Evolutionary conservation across 2,113 vertebrate species (phyloP), one percentile per base, ranked within the genome.

Genomic region (Octodon degus): DNA sequence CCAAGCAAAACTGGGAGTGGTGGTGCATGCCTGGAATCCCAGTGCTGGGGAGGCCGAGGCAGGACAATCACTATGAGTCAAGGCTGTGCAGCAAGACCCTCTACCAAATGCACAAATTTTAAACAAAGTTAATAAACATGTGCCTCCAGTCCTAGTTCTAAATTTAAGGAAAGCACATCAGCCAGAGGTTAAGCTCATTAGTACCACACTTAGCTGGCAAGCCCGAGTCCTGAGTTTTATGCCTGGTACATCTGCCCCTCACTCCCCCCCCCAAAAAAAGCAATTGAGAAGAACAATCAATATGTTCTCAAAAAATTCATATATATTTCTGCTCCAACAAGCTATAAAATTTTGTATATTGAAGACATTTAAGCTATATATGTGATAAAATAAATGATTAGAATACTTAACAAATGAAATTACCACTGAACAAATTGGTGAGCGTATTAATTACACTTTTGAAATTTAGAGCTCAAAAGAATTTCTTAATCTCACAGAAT

Each of bases 331-430:
- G 27, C 30, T 67, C 83, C 55, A 34, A 3, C 79, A 34, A 60
- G 27, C 4, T 65, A 30, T n/a, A 70, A 50, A 12, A 4, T 25
- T 82, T 91, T 77, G 1, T 34, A 34, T 50, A n/a, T n/a, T 68
- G 1, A 47, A 43, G 6, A 3, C 10, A 27, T 79, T 80, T 84
- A 25, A 80, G 90, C 13, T 19, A 17, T 62, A 80, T 88, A 55
- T 63, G 11, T 63, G 11, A 74, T 58, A 47, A 76, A 83, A 90
- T 40, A 24, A 0, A 13, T 74, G 2, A 76, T 76, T 62, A 32
- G 37, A 85, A 62, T 84, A n/a, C 16, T 65, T 77, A 77, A 55
- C 53, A 86, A 89, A 87, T 79, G 5, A 90, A 95, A 77, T 95
- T n/a, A n/a, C 22, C 6, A 24, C 63, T 89, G 19, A 37, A 2